Evolutionary conservation across 1,140 invertebrate genomes (phyloP).

Genomic region (Apis cerana): DNA sequence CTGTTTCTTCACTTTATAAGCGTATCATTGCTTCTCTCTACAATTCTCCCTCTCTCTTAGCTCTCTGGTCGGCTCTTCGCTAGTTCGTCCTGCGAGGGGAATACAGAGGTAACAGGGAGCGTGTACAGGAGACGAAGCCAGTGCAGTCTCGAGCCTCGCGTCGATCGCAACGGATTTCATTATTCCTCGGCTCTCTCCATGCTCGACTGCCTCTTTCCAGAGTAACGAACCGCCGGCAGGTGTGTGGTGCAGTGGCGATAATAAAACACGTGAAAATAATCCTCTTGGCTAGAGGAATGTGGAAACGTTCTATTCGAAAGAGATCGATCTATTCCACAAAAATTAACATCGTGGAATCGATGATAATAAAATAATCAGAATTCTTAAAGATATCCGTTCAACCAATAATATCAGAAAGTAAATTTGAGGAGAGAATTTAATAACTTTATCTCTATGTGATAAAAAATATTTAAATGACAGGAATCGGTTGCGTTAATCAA

Average conservation of each 20-base stretch:
- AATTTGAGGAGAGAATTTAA: background rate
- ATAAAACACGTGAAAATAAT: conserved; percentile 8
- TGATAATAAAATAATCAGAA: background rate
- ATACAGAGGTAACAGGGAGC: conserved; percentile 16
- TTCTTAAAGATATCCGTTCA: background rate
- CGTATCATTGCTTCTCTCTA: background rate
- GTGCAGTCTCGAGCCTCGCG: conserved; percentile 67
- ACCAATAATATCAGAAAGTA: background rate
- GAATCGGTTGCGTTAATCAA: background rate
- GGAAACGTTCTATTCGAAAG: background rate
- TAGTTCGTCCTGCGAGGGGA: background rate
- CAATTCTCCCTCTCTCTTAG: conserved; percentile 6
- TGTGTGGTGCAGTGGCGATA: conserved; percentile 49
- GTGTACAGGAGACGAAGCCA: conserved; percentile 30
- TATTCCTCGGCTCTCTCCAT: conserved; percentile 7
- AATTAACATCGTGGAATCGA: background rate
- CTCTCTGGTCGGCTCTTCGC: background rate
- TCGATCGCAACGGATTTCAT: conserved; percentile 47
- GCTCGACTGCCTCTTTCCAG: conserved; percentile 35
- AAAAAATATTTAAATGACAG: background rate
- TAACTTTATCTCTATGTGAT: no score
- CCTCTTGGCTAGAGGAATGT: background rate
- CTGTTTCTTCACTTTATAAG: background rate
- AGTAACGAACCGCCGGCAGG: conserved; percentile 13
- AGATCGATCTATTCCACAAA: background rate